Evolutionary conservation across 2,797 vertebrate species (phyloP), one percentile per base, ranked within the genome.

Genomic region (Trachurus trachurus): DNA sequence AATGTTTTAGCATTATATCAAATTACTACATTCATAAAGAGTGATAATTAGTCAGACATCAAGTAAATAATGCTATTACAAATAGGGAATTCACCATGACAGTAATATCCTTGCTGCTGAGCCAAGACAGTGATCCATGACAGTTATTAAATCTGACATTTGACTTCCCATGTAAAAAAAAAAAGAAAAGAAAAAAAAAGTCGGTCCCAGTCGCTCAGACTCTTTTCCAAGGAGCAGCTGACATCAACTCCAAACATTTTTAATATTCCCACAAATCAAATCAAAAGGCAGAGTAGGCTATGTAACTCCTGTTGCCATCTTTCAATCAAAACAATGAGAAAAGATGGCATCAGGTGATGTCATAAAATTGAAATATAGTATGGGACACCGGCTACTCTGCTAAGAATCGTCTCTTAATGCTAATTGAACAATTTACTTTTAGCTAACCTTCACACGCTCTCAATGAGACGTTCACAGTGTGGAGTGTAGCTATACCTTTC

Each of bases 21-120:
- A 64, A 71, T 71, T 6, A 40, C 21, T 7, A 19, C 37, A 34
- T 66, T 67, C 19, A 67, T 39, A n/a, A n/a, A 42, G 16, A 29
- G 22, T 34, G 44, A 34, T 26, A 52, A 13, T 63, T 26, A 56
- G 12, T 64, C 15, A 26, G 17, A 59, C 22, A 65, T 57, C 54
- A 73, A 16, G 37, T 56, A 62, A 49, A 59, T 54, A 74, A 26
- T 8, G 34, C 8, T 22, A 57, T 16, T 31, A 17, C 21, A 59
- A 49, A 52, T 44, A 22, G 2, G 17, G 60, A 61, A 39, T 29
- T 31, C 31, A 44, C 12, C 2, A 16, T 65, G 0, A 29, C 0
- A 0, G 17, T 12, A 39, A 39, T 15, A 59, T 21, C 49, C 47
- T 50, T n/a, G 47, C 47, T 56, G 49, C 4, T 39, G n/a, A 47